These are phyloP conservation scores for Sminthopsis crassicaudata DNA, from an alignment of 2,113 vertebrate genomes.

Conservation along the genomic window DNA sequence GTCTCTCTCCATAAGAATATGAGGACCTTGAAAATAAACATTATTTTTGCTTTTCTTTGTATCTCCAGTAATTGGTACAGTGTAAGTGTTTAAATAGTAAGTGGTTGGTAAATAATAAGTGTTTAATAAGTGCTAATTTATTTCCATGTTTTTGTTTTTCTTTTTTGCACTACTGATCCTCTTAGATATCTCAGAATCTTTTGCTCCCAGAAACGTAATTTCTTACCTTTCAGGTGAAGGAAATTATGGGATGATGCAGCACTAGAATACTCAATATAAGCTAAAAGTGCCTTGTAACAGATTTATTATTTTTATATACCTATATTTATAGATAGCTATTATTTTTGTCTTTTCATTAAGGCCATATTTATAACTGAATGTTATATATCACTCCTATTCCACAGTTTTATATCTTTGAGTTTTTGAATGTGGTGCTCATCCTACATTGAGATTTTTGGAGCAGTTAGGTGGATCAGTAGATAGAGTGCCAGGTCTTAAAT, in stretches of 20 bases:
- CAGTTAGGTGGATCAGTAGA: neutral
- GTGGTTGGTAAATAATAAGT: too few species aligned
- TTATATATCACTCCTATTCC: neutral
- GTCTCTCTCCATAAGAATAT: neutral
- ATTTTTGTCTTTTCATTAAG: conserved; percentile 10
- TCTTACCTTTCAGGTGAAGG: neutral
- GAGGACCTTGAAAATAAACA: neutral
- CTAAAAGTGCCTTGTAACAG: conserved; percentile 11
- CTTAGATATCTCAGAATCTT: neutral
- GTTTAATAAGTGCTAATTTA: neutral
- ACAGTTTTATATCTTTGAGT: neutral
- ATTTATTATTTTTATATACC: too few species aligned
- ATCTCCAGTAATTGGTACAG: neutral
- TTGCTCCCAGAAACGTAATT: neutral
- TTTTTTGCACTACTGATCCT: neutral
- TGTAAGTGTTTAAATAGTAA: neutral
- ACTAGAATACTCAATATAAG: neutral
- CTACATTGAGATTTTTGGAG: neutral
- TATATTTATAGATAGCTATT: neutral
- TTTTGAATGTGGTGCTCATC: neutral
- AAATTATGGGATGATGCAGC: neutral
- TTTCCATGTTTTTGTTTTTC: neutral
- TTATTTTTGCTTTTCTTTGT: neutral
- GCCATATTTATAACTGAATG: neutral
- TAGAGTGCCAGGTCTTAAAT: neutral